Percentiles rank a stretch among this genome's conserved stretches.
Conservation (phyloP, 2,113 vertebrate species). For the Catharus minimus region DNA sequence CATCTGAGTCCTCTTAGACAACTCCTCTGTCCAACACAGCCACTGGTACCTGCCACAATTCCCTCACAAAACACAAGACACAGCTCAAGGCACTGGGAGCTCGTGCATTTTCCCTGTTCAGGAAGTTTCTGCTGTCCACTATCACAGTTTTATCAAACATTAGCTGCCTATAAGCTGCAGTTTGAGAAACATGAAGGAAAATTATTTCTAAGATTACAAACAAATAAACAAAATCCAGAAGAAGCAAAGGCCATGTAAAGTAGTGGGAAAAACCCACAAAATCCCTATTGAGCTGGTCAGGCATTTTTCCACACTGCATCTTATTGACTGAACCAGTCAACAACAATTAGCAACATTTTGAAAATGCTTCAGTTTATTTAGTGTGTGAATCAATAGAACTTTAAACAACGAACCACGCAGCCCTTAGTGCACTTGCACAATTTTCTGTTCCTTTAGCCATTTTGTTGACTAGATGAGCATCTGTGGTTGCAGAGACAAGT, state of each 20-base stretch:
- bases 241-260: background rate
- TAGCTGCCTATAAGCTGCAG: background rate
- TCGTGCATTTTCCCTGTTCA: background rate
- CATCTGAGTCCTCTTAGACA: background rate
- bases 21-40: background rate
- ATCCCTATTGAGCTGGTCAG: background rate
- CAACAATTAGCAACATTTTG: background rate
- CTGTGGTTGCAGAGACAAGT: background rate
- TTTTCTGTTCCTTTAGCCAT: background rate
- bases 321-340: background rate
- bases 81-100: background rate
- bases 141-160: background rate
- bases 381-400: background rate
- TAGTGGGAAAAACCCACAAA: background rate
- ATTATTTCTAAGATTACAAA: background rate
- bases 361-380: background rate
- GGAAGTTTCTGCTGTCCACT: background rate
- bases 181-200: background rate
- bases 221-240: background rate
- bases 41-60: too few relatives aligned
- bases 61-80: background rate
- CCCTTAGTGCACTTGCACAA: background rate
- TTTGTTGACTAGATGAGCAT: background rate
- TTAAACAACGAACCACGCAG: background rate
- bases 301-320: background rate